Base-by-base conservation (phyloP, 2,113 vertebrate species). In the Dicaeum eximium region DNA sequence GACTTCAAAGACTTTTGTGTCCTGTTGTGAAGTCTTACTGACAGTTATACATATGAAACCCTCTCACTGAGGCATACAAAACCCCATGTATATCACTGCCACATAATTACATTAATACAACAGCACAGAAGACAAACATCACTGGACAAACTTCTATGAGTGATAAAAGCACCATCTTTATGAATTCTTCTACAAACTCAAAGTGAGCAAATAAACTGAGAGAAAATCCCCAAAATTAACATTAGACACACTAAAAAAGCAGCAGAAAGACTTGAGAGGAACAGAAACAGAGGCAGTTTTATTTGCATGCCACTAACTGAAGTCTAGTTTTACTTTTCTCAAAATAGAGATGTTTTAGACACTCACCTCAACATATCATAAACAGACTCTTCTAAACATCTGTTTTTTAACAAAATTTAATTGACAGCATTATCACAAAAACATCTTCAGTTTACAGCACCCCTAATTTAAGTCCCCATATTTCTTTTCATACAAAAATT, bases 261-360 rank as follows among this genome's bases (percentile, higher is more conserved):
- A 7, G 40, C 2, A 0, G 40, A 75, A 66, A 73, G 47, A 66
- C 21, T 28, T 13, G 10, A 67, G 62, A 92, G 91, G 74, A 92
- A 90, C 50, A 93, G 62, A 88, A 92, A 80, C 61, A 48, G 40
- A 71, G 8, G 13, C 15, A 3, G 3, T 15, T 48, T 89, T 33
- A 89, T 95, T 88, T 97, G 74, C 93, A 93, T 92, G 66, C 21
- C 15, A 16, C 84, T 85, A 89, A 93, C 91, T 54, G 87, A 96
- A 87, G 54, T 48, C 42, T 92, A 62, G 31, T 23, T 92, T 91
- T 69, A 75, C 31, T 89, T 45, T 65, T 62, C 82, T 75, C 80
- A 87, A 94, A 73, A 58, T 14, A 82, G 61, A 74, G 31, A 27
- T 6, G 2, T 57, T 81, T 69, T 38, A 74, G 35, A 48, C 15